phyloP scores from a whole-genome alignment of 2,797 vertebrate genomes.

The Phoxinus dragarum region DNA sequence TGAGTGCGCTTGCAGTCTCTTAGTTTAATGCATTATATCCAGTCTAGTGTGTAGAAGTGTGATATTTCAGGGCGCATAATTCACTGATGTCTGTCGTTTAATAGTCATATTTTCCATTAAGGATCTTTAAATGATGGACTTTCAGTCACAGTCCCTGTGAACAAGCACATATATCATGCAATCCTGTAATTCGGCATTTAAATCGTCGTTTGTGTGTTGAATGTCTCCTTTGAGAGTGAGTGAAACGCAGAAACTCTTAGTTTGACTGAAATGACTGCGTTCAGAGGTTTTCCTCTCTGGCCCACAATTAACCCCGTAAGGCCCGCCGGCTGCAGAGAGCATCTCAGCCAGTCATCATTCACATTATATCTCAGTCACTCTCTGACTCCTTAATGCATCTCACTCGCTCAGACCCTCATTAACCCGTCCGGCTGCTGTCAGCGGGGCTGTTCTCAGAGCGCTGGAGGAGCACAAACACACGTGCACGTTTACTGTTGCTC shows the following conservation, averaged over 20 bases:
- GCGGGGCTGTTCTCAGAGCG: background rate
- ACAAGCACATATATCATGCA: background rate
- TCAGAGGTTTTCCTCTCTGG: background rate
- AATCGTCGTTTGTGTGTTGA: background rate
- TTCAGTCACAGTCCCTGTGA: background rate
- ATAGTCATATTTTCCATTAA: conserved; percentile 16
- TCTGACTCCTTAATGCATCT: conserved; percentile 5
- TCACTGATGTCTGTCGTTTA: too few species aligned
- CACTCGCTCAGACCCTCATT: conserved; percentile 19
- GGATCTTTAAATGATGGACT: background rate
- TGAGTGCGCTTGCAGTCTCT: background rate
- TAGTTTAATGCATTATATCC: background rate
- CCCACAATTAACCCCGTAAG: conserved; percentile 15
- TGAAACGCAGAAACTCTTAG: background rate
- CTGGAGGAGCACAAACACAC: too few species aligned
- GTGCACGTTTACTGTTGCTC: too few species aligned
- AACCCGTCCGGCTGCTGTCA: conserved; percentile 8
- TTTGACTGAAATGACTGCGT: background rate
- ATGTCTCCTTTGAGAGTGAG: background rate
- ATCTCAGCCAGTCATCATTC: conserved; percentile 19
- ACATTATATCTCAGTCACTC: conserved; percentile 21
- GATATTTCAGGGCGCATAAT: background rate
- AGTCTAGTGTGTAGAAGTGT: background rate
- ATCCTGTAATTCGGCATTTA: background rate
- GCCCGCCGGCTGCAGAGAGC: background rate